A percentile compares a stretch with the other conserved stretches of the same genome.
Conservation (phyloP, 2,113 vertebrate species). For the Herpailurus yagouaroundi region DNA sequence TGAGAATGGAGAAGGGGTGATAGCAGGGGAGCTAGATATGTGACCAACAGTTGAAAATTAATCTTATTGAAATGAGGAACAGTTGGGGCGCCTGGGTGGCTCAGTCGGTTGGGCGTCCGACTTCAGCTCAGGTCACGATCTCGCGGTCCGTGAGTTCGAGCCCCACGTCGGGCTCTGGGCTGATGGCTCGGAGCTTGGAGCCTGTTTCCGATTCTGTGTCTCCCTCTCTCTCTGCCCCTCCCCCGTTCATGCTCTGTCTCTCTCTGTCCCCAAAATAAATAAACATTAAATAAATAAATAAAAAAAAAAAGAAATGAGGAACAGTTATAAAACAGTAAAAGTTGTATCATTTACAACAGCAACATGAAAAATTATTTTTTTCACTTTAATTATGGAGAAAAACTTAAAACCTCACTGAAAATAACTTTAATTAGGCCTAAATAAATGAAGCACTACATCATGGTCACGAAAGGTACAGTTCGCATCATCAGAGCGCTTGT, state of each 20-base stretch:
- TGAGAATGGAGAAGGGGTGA: neutral
- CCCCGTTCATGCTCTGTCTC: no score
- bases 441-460: neutral
- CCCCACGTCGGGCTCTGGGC: no score
- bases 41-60: neutral
- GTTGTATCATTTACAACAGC: neutral
- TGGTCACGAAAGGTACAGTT: neutral
- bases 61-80: neutral
- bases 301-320: no score
- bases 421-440: neutral
- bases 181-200: no score
- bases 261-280: no score
- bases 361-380: neutral
- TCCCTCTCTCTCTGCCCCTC: no score
- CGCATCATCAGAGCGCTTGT: neutral
- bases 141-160: no score
- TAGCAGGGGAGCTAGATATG: fast-evolving
- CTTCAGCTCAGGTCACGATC: no score
- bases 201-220: no score
- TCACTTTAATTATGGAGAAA: neutral
- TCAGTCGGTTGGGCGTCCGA: no score
- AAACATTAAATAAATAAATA: no score
- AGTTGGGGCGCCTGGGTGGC: no score
- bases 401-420: neutral
- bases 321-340: neutral